These are phyloP conservation scores for Momotus momota DNA, from an alignment of 2,797 vertebrate genomes.

Conservation along the genomic window DNA sequence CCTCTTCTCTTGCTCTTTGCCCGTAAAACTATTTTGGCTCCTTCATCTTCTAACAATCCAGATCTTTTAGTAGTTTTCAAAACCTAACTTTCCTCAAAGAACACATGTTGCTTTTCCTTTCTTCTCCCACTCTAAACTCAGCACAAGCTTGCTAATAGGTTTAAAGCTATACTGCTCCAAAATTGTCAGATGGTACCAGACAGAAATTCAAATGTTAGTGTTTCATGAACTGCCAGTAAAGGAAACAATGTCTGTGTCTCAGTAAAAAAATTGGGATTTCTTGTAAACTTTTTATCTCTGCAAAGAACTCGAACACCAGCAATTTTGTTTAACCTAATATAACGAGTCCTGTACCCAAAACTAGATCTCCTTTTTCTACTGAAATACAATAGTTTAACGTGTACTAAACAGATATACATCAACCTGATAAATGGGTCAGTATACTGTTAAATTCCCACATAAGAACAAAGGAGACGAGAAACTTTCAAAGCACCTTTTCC, in stretches of 20 bases:
- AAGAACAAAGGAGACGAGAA: not conserved
- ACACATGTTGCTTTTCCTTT: not conserved
- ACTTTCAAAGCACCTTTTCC: not conserved
- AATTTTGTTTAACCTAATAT: not conserved
- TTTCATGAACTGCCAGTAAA: not conserved
- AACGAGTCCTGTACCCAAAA: not conserved
- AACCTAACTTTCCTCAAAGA: not conserved
- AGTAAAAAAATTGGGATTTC: not conserved
- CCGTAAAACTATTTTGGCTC: not conserved
- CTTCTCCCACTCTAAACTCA: not conserved
- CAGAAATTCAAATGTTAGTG: not conserved
- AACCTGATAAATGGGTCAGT: not conserved
- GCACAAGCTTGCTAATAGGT: not conserved
- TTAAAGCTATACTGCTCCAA: not conserved
- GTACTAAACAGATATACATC: not conserved
- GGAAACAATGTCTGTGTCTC: not conserved
- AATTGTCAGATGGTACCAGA: not conserved
- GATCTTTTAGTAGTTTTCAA: not conserved
- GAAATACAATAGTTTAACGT: not conserved
- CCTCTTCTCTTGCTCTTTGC: conserved; percentile 24
- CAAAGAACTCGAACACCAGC: not conserved
- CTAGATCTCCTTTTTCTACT: not conserved
- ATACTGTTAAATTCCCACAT: not conserved
- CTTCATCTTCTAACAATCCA: conserved; percentile 3
- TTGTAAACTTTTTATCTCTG: not conserved